Base-by-base conservation (phyloP, 2,888 invertebrate genomes). In the Xanthia icteritia region DNA sequence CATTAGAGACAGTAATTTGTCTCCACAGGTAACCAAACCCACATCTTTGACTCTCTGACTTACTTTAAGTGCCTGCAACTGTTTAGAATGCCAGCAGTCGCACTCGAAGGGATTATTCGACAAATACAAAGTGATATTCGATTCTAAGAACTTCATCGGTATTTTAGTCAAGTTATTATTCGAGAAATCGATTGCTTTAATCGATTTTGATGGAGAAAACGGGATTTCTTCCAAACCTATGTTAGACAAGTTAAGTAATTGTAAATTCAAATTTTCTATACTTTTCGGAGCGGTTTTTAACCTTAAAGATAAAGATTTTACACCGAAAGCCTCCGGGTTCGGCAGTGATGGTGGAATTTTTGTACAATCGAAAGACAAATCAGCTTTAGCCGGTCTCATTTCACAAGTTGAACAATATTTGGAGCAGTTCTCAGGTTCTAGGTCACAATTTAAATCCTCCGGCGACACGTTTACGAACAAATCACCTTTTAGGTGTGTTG, bases 41-140 rank as follows among this genome's bases (percentile, higher is more conserved):
- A 78, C 73, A 77, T 92, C 92, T 0, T 20, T 15, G 0, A 92
- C 73, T 3, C 17, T 74, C 8, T 0, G 9, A 36, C 77, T 84
- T 31, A 77, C 23, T 66, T 77, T 67, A 5, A 88, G 5, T 0
- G 8, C 5, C 0, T 63, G 3, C 1, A 87, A 39, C 0, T 81
- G 61, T 0, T 82, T 71, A 0, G 75, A 51, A n/a, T 75, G 23
- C 68, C 77, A 82, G 23, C 88, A 88, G 0, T 67, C 61, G 36
- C 88, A 88, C 15, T 71, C 70, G 1, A 88, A 72, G 0, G 31
- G 42, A 69, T 88, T 88, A 23, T 77, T 74, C 0, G 75, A n/a
- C 27, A 88, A 5, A 68, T 80, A 82, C 5, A 88, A 51, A 11
- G 56, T 77, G 0, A 70, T 54, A 70, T 86, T 84, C 0, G 66